A percentile compares a stretch with the other conserved stretches of the same genome.
Conservation (phyloP, 2,888 invertebrate genomes). For the Fragum whitleyi region DNA sequence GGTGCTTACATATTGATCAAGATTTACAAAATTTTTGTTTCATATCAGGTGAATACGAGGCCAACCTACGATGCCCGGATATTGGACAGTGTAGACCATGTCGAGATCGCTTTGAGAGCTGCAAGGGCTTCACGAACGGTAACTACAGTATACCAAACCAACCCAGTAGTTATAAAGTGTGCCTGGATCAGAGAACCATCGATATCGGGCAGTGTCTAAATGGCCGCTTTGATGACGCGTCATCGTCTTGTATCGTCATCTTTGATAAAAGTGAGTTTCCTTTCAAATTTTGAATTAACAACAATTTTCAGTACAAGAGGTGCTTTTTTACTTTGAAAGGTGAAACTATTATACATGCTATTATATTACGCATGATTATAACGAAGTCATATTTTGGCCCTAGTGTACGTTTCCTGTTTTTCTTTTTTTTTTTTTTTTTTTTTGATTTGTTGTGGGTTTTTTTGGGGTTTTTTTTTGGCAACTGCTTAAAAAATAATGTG, state of each 20-base stretch:
- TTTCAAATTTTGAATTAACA: no score
- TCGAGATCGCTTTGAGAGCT: conserved; percentile 64
- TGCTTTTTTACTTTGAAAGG: no score
- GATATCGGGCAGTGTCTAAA: conserved; percentile 66
- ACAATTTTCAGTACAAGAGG: background rate
- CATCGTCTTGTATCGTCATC: conserved; percentile 57
- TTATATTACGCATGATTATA: no score
- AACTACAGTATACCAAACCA: conserved; percentile 67
- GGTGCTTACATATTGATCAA: no score
- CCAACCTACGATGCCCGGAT: conserved; percentile 64
- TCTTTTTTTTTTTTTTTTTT: no score
- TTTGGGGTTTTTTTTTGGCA: no score
- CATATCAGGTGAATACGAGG: conserved; percentile 68
- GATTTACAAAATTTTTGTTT: no score
- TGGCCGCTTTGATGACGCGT: conserved; percentile 67
- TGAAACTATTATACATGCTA: no score
- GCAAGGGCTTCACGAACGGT: conserved; percentile 70
- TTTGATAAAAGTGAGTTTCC: conserved; percentile 65
- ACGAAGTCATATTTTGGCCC: no score
- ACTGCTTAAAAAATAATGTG: no score
- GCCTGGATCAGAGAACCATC: conserved; percentile 69
- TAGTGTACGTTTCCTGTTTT: no score
- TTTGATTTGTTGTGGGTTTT: no score
- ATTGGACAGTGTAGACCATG: conserved; percentile 66
- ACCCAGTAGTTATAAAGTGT: conserved; percentile 69